Percentiles rank a stretch among this genome's conserved stretches.
Conservation (phyloP, 2,888 invertebrate genomes). For the Clitarchus hookeri region DNA sequence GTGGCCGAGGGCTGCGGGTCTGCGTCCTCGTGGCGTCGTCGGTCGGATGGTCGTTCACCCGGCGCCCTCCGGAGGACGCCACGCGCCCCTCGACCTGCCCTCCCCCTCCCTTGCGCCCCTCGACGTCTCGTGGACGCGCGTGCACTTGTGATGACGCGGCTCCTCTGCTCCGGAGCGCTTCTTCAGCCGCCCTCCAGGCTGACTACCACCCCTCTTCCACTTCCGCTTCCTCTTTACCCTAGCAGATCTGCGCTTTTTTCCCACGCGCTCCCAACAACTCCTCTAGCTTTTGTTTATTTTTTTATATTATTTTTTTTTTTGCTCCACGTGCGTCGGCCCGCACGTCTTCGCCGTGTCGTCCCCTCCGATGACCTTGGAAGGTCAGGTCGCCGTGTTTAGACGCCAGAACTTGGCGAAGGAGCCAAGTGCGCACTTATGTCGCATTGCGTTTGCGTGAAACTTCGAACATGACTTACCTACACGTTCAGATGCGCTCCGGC, state of each 20-base stretch:
- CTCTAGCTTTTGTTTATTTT: background rate
- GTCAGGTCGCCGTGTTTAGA: background rate
- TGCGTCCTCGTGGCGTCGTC: no score
- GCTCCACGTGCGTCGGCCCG: background rate
- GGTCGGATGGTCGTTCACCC: background rate
- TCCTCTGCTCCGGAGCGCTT: background rate
- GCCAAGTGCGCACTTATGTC: background rate
- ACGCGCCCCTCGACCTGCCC: background rate
- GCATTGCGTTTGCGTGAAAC: background rate
- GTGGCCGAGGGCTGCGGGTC: no score
- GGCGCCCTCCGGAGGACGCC: background rate
- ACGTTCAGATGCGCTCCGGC: background rate
- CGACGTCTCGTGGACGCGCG: background rate
- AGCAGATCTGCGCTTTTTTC: background rate
- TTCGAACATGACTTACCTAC: background rate
- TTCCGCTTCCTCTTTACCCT: background rate
- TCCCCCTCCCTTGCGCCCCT: background rate
- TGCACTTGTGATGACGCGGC: background rate
- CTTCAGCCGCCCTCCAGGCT: background rate
- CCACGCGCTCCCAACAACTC: background rate
- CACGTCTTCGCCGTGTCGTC: no score
- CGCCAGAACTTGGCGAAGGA: background rate
- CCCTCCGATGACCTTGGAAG: background rate
- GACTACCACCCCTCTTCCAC: background rate
- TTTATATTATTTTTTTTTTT: background rate